Conservation (phyloP, 2,113 vertebrate species). For the Marcusenius ussheri region DNA sequence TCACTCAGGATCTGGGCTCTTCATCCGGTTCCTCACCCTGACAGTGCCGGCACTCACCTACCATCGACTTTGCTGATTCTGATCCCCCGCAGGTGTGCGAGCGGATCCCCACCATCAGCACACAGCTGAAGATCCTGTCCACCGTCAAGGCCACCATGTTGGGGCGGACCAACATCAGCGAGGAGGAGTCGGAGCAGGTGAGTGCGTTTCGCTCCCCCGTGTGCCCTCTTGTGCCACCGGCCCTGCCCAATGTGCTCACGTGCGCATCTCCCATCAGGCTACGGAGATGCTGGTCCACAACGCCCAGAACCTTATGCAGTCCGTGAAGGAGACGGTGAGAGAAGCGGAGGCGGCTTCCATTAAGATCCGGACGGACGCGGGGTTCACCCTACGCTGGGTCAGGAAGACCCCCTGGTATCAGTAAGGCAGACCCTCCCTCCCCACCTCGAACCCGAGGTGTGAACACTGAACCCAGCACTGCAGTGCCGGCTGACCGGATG, state of each 20-base stretch:
- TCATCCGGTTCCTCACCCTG: not conserved
- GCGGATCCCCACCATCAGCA: constrained; percentile 95
- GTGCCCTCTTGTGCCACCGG: not conserved
- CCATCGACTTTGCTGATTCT: not conserved
- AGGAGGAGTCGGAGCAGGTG: constrained; percentile 97
- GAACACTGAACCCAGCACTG: not conserved
- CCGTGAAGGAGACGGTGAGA: constrained; percentile 96
- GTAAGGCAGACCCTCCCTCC: constrained; percentile 53
- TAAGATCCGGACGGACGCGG: constrained; percentile 95
- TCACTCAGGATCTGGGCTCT: not conserved
- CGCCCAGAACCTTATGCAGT: constrained; percentile 98
- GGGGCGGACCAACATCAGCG: constrained; percentile 95
- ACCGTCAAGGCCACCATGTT: constrained; percentile 98
- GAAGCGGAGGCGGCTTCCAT: constrained; percentile 99
- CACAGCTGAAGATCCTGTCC: constrained; percentile 96
- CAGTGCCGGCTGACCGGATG: not conserved
- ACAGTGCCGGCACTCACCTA: not conserved
- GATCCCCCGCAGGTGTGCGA: constrained; percentile 79
- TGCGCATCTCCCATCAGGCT: constrained; percentile 58
- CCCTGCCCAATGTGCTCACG: not conserved
- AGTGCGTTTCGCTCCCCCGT: not conserved
- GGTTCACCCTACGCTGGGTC: constrained; percentile 94
- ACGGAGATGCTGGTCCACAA: constrained; percentile 99
- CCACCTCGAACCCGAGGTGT: not conserved
- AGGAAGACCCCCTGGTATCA: constrained; percentile 99